A percentile compares a stretch with the other conserved stretches of the same genome.
Evolutionary conservation across 2,113 vertebrate species (phyloP).

Genomic region (Morone chrysops): DNA sequence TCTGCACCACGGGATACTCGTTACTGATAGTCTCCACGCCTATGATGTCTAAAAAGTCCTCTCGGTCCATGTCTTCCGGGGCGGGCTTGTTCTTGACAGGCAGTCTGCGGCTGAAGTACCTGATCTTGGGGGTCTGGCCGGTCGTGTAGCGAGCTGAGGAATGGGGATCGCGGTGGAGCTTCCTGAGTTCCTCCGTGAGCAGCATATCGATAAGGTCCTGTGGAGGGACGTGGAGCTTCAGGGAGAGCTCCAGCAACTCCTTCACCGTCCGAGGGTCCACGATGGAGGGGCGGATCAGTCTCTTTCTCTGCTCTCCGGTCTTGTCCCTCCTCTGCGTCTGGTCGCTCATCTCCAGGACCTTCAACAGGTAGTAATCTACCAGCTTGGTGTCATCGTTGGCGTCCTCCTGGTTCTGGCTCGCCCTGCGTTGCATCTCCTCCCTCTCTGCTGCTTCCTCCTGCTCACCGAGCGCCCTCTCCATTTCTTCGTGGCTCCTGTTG

Average conservation of each 20-base stretch:
- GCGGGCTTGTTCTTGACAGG: slow-evolving; percentile 86
- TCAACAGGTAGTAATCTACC: slow-evolving; percentile 90
- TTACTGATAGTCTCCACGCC: slow-evolving; percentile 88
- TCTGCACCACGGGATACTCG: slow-evolving; percentile 87
- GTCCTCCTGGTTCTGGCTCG: slow-evolving; percentile 84
- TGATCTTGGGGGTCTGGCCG: slow-evolving; percentile 86
- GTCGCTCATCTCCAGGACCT: slow-evolving; percentile 87
- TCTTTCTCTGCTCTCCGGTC: slow-evolving; percentile 84
- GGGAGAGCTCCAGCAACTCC: slow-evolving; percentile 93
- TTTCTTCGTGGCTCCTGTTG: slow-evolving; percentile 91
- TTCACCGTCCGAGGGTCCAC: slow-evolving; percentile 90
- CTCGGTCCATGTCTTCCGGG: slow-evolving; percentile 91
- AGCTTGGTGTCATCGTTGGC: slow-evolving; percentile 90
- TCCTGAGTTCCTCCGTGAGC: slow-evolving; percentile 90
- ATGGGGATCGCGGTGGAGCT: slow-evolving; percentile 84
- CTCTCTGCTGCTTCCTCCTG: slow-evolving; percentile 82
- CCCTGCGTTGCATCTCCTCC: slow-evolving; percentile 87
- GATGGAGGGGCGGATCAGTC: slow-evolving; percentile 86
- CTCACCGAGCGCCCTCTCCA: slow-evolving; percentile 85
- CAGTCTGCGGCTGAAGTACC: slow-evolving; percentile 86
- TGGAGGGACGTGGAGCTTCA: slow-evolving; percentile 95
- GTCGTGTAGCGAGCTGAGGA: slow-evolving; percentile 82
- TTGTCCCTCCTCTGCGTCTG: slow-evolving; percentile 82
- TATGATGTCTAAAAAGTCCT: slow-evolving; percentile 94
- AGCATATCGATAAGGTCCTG: slow-evolving; percentile 96